Percentiles rank a stretch among this genome's conserved stretches.
Conservation (phyloP, 2,113 vertebrate genomes). For the Myodes glareolus region DNA sequence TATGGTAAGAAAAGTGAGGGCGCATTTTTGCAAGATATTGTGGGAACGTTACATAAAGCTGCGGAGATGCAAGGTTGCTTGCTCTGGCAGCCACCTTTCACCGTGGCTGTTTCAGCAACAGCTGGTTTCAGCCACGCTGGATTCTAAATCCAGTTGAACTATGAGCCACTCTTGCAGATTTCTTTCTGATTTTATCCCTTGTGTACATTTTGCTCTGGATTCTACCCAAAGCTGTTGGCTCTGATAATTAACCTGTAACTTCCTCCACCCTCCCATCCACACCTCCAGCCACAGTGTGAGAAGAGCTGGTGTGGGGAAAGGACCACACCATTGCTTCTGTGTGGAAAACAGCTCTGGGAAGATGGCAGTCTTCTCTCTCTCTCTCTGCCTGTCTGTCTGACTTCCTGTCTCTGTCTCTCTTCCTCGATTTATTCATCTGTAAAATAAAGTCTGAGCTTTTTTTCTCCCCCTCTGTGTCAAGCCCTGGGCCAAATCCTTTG, state of each 20-base stretch:
- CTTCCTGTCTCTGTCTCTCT: neutral
- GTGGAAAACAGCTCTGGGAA: accelerated
- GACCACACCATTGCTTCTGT: neutral
- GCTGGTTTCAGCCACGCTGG: neutral
- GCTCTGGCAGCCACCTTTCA: neutral
- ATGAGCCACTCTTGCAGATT: too few relatives aligned
- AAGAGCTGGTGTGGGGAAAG: neutral
- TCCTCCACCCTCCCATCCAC: too few relatives aligned
- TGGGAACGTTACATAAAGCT: accelerated
- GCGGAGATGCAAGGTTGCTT: neutral
- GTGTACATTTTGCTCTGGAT: neutral
- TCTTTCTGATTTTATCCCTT: neutral
- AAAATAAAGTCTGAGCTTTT: neutral
- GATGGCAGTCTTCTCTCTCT: too few relatives aligned
- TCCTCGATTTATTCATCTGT: neutral
- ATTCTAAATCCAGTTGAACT: neutral
- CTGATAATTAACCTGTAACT: neutral
- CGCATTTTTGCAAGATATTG: neutral
- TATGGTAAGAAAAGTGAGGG: neutral
- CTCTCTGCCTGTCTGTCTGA: neutral
- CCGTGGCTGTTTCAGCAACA: too few relatives aligned
- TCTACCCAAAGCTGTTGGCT: neutral
- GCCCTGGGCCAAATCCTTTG: neutral
- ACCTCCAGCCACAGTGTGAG: too few relatives aligned
- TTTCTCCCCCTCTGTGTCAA: neutral